These are phyloP conservation scores for Malacoraja senta DNA, from an alignment of 2,797 vertebrate species.

Conservation along the genomic window DNA sequence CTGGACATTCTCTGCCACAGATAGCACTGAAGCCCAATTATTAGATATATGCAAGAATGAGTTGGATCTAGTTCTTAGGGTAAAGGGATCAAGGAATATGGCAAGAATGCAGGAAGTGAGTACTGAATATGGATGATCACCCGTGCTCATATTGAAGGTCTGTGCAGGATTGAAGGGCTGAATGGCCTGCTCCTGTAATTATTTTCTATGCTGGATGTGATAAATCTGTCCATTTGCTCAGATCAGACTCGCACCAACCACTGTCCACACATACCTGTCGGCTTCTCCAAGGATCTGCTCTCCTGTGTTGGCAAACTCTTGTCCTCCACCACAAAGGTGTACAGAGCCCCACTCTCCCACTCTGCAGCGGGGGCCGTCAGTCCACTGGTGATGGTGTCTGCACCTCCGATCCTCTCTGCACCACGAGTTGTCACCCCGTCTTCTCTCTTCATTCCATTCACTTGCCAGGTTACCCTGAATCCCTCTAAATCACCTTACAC, in stretches of 20 bases:
- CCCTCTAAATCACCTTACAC: not conserved
- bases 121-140: too few species aligned
- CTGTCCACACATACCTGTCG: not conserved
- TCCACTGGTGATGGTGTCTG: not conserved
- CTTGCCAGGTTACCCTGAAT: slow-evolving; percentile 6
- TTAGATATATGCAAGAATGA: too few species aligned
- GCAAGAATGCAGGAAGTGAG: too few species aligned
- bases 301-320: slow-evolving; percentile 10
- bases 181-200: too few species aligned
- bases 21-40: too few species aligned
- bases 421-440: slow-evolving; percentile 16
- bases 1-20: too few species aligned
- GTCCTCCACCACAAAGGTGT: not conserved
- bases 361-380: not conserved
- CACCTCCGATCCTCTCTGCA: not conserved
- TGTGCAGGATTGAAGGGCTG: too few species aligned
- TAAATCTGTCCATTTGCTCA: not conserved
- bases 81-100: too few species aligned
- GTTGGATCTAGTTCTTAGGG: too few species aligned
- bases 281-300: not conserved
- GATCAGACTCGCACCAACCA: not conserved
- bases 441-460: not conserved
- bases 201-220: not conserved
- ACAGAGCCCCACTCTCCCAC: slow-evolving; percentile 2
- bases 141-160: too few species aligned